phyloP scores from a whole-genome alignment of 2,888 invertebrate species.

The Siphlonurus alternatus region DNA sequence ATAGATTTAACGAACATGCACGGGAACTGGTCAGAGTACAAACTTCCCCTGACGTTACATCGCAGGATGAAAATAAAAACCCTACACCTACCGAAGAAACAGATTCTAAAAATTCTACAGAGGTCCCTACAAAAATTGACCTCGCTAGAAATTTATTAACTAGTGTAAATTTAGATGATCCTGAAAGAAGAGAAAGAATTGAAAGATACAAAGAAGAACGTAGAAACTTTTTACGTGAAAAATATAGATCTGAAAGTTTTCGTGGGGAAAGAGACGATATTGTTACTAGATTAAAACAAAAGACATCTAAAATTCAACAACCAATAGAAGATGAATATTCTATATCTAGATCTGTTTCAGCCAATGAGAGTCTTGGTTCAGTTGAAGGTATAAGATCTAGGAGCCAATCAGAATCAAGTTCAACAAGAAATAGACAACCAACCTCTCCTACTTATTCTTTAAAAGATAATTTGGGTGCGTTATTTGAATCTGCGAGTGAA shows the following conservation, averaged over 20 bases:
- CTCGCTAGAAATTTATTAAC: constrained; percentile 12
- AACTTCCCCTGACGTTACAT: constrained; percentile 17
- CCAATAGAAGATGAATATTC: constrained; percentile 14
- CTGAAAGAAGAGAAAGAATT: constrained; percentile 58
- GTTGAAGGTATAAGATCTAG: background rate
- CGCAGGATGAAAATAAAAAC: background rate
- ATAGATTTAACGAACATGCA: constrained; percentile 34
- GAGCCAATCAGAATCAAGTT: constrained; percentile 6
- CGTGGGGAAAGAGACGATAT: constrained; percentile 36
- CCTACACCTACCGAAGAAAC: background rate
- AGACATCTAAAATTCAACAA: constrained; percentile 19
- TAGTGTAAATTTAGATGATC: constrained; percentile 27
- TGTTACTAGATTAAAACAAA: constrained; percentile 39
- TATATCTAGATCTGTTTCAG: constrained; percentile 6
- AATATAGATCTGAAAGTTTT: constrained; percentile 48
- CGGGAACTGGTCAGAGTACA: constrained; percentile 16
- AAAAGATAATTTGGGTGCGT: background rate
- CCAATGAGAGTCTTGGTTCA: constrained; percentile 9
- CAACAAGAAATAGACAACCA: background rate
- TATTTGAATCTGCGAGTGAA: background rate
- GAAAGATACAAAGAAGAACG: constrained; percentile 84
- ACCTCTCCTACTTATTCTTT: background rate
- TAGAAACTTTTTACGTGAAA: constrained; percentile 67
- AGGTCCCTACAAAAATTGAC: constrained; percentile 12
- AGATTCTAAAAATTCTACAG: background rate